phyloP scores from a whole-genome alignment of 2,888 invertebrate genomes.

The Phlogophora meticulosa region DNA sequence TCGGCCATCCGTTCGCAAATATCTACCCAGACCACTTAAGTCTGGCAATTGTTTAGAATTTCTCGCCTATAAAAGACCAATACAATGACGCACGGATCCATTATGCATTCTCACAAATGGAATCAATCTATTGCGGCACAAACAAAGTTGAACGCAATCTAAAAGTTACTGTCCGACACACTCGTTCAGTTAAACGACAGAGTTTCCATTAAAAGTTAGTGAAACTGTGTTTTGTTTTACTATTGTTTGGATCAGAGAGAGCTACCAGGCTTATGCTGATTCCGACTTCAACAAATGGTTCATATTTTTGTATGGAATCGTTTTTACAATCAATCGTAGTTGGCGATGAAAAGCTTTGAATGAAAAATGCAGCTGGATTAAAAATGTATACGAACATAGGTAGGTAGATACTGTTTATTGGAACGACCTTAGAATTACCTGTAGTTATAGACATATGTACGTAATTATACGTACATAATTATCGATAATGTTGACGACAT shows the following conservation, averaged over 20 bases:
- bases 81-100: neutral
- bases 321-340: neutral
- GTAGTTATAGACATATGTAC: too few relatives aligned
- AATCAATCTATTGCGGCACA: slow-evolving; percentile 28
- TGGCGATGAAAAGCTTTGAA: neutral
- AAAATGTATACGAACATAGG: too few relatives aligned
- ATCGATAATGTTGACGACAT: too few relatives aligned
- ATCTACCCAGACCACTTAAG: too few relatives aligned
- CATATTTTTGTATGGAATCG: neutral
- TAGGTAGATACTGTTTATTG: too few relatives aligned
- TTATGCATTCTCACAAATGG: slow-evolving; percentile 11
- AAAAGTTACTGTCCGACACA: slow-evolving; percentile 47
- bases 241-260: slow-evolving; percentile 23
- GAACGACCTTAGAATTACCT: too few relatives aligned
- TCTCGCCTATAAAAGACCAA: neutral
- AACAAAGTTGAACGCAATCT: slow-evolving; percentile 48
- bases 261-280: neutral
- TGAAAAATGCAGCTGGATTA: neutral
- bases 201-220: slow-evolving; percentile 58
- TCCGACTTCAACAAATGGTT: neutral
- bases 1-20: neutral
- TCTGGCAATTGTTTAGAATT: neutral
- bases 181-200: slow-evolving; percentile 44
- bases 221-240: slow-evolving; percentile 41
- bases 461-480: too few relatives aligned